Conservation (phyloP, 2,113 vertebrate genomes). For the Myotis brandtii region DNA sequence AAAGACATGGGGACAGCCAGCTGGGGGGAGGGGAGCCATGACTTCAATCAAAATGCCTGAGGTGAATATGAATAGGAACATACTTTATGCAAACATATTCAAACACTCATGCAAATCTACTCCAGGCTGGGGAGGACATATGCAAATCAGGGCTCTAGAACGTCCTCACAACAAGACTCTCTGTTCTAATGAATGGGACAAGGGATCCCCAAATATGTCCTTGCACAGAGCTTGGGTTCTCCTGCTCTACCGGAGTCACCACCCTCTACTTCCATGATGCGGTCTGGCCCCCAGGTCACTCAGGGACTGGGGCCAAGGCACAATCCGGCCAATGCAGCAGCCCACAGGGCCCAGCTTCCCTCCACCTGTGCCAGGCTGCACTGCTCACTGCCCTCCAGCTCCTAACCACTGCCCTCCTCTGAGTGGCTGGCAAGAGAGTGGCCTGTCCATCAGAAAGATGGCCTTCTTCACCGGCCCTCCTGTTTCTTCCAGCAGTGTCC, state of each 20-base stretch:
- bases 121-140: not conserved
- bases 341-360: not conserved
- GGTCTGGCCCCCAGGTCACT: not conserved
- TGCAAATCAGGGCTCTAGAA: constrained; percentile 2
- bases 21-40: not conserved
- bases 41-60: constrained; percentile 30
- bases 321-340: not conserved
- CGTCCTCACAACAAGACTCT: not conserved
- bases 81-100: constrained; percentile 35
- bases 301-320: not conserved
- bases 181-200: not conserved
- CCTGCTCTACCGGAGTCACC: not conserved
- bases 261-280: not conserved
- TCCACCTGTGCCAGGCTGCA: not conserved
- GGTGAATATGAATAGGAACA: constrained; percentile 12
- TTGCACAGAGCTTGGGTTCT: not conserved
- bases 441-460: not conserved
- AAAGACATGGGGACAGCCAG: not conserved
- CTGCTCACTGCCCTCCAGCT: not conserved
- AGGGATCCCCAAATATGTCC: not conserved
- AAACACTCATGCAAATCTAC: constrained; percentile 38
- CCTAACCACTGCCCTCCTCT: not conserved
- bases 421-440: not conserved
- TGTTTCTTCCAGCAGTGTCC: not conserved
- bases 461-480: not conserved